Evolutionary conservation across 1,140 invertebrate genomes (phyloP), one percentile per base, ranked within the genome.

Genomic region (Drosophila trapezifrons): DNA sequence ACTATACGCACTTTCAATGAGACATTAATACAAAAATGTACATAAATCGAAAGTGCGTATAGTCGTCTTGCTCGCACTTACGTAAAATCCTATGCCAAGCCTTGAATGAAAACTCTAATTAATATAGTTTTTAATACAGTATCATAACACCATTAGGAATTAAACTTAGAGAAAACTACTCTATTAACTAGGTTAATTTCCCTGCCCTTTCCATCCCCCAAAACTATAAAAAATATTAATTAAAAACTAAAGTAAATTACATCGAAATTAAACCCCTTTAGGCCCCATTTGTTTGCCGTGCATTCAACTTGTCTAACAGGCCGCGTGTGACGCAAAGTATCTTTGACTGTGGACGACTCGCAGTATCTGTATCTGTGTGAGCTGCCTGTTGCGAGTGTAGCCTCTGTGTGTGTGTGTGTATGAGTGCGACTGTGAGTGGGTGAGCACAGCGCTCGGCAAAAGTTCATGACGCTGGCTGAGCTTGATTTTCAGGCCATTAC

Each of bases 401-500:
- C 6, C 6, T 15, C 18, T 4, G n/a, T 32, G 47, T 35, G 13
- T 27, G 25, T 51, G 27, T 18, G 5, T 13, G 32, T 35, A 13
- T 35, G 17, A 20, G 17, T 15, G 17, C 15, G 7, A 2, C 40
- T 67, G 8, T 59, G 56, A 59, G 60, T 78, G 56, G 43, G 64
- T 67, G 72, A 80, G 78, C 66, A 35, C 56, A 56, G 80, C 74
- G 58, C 69, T 62, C 65, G 70, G 70, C 73, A 86, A 87, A 83
- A 89, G 83, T 87, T 87, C 83, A 86, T 86, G 78, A 76, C 76
- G 80, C 76, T 79, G 72, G 75, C 62, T 58, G 75, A 87, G 83
- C 83, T 74, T 87, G 78, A 87, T 87, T 87, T 87, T 86, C 82
- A 79, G 82, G 71, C 82, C 82, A 82, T 86, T 86, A 86, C 83